These are phyloP conservation scores for Yasuhikotakia modesta DNA, from an alignment of 2,797 vertebrate species.

Conservation along the genomic window DNA sequence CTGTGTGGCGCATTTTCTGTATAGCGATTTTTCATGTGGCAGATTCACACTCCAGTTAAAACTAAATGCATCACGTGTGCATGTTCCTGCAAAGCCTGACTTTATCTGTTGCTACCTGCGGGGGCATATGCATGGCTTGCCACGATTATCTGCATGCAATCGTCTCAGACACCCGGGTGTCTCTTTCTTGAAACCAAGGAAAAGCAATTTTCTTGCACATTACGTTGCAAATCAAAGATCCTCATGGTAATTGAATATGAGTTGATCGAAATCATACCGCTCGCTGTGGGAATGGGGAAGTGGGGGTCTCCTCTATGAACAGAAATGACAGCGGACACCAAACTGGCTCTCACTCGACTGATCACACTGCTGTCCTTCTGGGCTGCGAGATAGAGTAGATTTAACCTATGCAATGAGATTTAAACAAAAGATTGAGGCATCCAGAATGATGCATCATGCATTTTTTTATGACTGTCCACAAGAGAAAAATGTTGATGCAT, in stretches of 20 bases:
- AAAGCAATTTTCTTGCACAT: constrained; percentile 44
- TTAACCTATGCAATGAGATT: constrained; percentile 48
- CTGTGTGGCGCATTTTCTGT: not conserved
- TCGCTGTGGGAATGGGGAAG: constrained; percentile 31
- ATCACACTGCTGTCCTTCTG: constrained; percentile 27
- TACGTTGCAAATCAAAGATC: constrained; percentile 38
- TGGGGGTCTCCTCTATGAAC: constrained; percentile 28
- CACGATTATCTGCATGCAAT: constrained; percentile 16
- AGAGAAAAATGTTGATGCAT: constrained; percentile 47
- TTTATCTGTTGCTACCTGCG: not conserved
- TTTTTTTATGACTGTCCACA: constrained; percentile 46
- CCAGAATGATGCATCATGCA: constrained; percentile 40
- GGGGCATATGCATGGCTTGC: not conserved
- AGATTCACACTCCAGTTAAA: not conserved
- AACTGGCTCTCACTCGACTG: constrained; percentile 6
- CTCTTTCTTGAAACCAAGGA: constrained; percentile 9
- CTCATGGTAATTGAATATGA: constrained; percentile 44
- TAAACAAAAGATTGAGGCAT: constrained; percentile 50
- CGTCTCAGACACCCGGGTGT: constrained; percentile 15
- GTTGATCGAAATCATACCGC: constrained; percentile 16
- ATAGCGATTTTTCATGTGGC: not conserved
- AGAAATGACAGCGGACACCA: constrained; percentile 34
- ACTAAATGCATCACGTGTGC: not conserved
- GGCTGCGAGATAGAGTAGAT: constrained; percentile 38
- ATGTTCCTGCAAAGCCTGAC: not conserved